Base-by-base conservation (phyloP, 2,888 invertebrate genomes). In the Tinea semifulvella region DNA sequence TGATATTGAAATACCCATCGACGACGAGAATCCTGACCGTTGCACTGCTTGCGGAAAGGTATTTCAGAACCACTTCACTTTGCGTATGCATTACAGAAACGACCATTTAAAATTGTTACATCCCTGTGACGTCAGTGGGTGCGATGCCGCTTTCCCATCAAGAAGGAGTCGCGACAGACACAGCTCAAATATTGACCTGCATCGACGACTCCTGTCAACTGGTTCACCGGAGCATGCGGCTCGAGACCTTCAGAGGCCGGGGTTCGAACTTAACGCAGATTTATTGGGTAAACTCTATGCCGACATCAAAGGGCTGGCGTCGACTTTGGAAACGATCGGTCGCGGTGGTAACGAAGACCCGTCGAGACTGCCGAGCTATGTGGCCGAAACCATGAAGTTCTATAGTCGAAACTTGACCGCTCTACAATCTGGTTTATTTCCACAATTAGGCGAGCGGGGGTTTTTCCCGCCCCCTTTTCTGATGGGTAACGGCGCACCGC, bases 101-200 rank as follows among this genome's bases (percentile, higher is more conserved):
- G 94, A 94, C 43, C 95, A 95, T 69, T 84, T 94, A 53, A 94
- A 94, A 67, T 74, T 94, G 59, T 90, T 92, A 86, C 94, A 94
- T 64, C 90, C 90, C 44, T 95, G 95, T 73, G 92, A 91, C 55
- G 91, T 95, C 25, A 93, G 89, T 58, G 95, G 95, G 1, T 95
- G 94, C 70, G 93, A 92, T 65, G 94, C 94, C 4, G 90, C 93
- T 5, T 95, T 95, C 68, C 94, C 94, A 25, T 94, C 94, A 22
- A 92, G 94, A 63, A 82, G 80, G 68, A 85, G 82, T 75, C 82
- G 80, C 62, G 85, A 75, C 63, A 72, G 82, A 62, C 86, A 81
- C 73, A 85, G 80, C 71, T 85, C 83, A 55, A 85, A 79, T 65
- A 82, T 83, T 52, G 75, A 80, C 53, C 57, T 80, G 42, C 82